phyloP scores from a whole-genome alignment of 2,888 invertebrate species.

The Entomobrya proxima region DNA sequence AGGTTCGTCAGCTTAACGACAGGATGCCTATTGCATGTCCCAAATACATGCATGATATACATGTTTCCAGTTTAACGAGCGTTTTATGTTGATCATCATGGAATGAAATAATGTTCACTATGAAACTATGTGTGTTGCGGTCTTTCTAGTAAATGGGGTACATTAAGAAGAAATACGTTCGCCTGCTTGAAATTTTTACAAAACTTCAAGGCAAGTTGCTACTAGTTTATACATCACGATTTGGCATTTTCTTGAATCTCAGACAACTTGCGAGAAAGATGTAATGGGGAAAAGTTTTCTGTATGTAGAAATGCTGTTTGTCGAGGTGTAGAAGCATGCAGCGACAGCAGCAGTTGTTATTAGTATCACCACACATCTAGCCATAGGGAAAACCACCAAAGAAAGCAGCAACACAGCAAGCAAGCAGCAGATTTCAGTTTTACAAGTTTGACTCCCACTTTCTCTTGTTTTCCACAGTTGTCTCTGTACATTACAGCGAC shows the following conservation, averaged over 20 bases:
- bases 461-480: conserved; percentile 23
- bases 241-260: conserved; percentile 36
- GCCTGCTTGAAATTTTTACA: neutral
- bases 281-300: neutral
- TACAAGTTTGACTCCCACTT: conserved; percentile 27
- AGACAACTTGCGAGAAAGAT: neutral
- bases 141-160: no score
- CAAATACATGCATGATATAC: neutral
- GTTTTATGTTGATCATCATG: neutral
- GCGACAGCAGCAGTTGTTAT: conserved; percentile 6
- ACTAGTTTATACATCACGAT: neutral
- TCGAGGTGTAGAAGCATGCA: neutral
- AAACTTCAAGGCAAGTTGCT: neutral
- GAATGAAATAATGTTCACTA: neutral
- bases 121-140: neutral
- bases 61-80: neutral
- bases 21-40: neutral
- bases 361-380: conserved; percentile 4
- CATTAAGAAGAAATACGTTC: neutral
- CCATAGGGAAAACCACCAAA: no score
- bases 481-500: conserved; percentile 13
- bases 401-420: neutral
- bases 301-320: neutral
- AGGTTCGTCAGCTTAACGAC: neutral
- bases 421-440: neutral